These are phyloP conservation scores for Drosophila busckii DNA, from an alignment of 1,140 invertebrate species.

Conservation along the genomic window DNA sequence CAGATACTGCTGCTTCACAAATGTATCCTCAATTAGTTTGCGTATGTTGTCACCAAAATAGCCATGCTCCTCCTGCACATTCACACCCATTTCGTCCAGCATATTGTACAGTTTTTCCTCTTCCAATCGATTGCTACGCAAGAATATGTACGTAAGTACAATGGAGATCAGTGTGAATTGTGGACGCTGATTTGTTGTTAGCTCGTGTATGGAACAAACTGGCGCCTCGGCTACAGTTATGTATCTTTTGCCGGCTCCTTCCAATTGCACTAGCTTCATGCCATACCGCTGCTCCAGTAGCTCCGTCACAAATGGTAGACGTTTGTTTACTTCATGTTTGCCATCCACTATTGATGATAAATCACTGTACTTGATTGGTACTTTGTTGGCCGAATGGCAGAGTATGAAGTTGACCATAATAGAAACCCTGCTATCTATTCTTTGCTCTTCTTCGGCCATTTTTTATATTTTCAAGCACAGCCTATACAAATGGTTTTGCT, in stretches of 20 bases:
- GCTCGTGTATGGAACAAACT: constrained; percentile 32
- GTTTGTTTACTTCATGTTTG: constrained; percentile 13
- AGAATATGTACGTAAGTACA: constrained; percentile 57
- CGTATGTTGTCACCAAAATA: constrained; percentile 51
- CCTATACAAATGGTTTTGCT: no score
- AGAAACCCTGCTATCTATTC: constrained; percentile 34
- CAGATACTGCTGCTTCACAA: constrained; percentile 64
- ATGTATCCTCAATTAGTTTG: constrained; percentile 62
- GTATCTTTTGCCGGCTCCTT: constrained; percentile 25
- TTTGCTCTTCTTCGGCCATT: background rate
- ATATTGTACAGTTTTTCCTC: constrained; percentile 46
- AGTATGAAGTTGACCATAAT: constrained; percentile 46
- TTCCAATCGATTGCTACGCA: constrained; percentile 37
- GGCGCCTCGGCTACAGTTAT: constrained; percentile 44
- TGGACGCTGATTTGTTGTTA: constrained; percentile 37
- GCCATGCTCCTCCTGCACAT: constrained; percentile 47
- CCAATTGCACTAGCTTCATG: constrained; percentile 23
- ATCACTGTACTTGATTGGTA: constrained; percentile 53
- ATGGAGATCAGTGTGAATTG: constrained; percentile 48
- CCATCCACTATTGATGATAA: constrained; percentile 11
- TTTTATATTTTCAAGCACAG: no score
- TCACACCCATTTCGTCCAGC: constrained; percentile 36
- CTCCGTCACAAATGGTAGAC: constrained; percentile 31
- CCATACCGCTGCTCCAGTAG: constrained; percentile 32
- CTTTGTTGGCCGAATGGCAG: constrained; percentile 40